Conservation (phyloP, 2,797 vertebrate genomes). For the Pogonophryne albipinna region DNA sequence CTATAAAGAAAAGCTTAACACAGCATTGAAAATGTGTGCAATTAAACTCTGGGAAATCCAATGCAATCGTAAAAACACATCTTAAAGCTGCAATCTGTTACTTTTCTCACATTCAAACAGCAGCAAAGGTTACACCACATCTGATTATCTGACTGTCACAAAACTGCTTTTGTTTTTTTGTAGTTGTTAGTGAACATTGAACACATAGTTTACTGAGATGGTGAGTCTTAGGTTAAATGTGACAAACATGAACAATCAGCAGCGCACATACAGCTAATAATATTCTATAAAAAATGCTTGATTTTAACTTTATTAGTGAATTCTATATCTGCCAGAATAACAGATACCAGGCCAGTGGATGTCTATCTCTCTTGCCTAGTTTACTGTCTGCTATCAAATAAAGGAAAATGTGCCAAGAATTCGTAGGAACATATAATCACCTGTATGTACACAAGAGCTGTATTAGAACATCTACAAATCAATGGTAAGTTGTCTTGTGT, state of each 20-base stretch:
- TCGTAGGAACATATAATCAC: not conserved
- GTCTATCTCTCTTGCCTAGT: not conserved
- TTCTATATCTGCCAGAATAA: not conserved
- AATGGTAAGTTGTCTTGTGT: not conserved
- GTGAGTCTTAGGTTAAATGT: conserved; percentile 9
- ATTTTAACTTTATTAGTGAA: conserved; percentile 4
- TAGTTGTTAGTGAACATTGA: conserved; percentile 2
- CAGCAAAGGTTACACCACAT: conserved; percentile 29
- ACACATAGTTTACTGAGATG: conserved; percentile 16
- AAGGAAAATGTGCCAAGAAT: not conserved
- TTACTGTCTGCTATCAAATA: conserved; percentile 4
- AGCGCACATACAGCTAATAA: not conserved
- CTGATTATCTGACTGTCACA: conserved; percentile 11
- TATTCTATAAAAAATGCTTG: conserved; percentile 5
- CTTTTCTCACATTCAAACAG: conserved; percentile 26
- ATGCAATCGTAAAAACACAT: conserved; percentile 47
- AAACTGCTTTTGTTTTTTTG: not conserved
- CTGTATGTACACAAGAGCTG: not conserved
- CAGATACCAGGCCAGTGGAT: not conserved
- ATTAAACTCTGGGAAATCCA: conserved; percentile 56
- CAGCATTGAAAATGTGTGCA: conserved; percentile 47
- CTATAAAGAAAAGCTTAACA: conserved; percentile 52
- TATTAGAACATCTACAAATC: not conserved
- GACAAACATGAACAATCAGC: conserved; percentile 7
- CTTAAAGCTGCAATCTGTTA: conserved; percentile 61